phyloP scores from a whole-genome alignment of 2,888 invertebrate genomes.

The Andrena bucephala region DNA sequence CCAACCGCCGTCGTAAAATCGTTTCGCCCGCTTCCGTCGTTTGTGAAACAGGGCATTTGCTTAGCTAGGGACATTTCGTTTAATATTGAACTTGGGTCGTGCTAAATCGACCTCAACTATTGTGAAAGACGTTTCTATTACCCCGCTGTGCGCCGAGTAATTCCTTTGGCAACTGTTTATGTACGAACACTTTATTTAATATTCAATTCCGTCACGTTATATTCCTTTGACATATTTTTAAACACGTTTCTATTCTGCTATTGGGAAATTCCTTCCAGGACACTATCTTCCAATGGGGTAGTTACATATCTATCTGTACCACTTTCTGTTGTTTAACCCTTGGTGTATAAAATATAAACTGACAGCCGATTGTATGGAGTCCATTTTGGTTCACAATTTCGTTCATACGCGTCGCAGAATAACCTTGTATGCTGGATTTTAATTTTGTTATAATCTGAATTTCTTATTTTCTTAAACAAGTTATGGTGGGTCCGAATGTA shows the following conservation, averaged over 20 bases:
- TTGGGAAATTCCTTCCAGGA: neutral
- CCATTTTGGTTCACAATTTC: too few species aligned
- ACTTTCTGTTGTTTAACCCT: too few species aligned
- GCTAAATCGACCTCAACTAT: too few species aligned
- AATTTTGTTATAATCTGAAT: too few species aligned
- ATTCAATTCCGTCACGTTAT: neutral
- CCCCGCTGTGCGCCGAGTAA: neutral
- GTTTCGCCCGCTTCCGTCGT: slow-evolving; percentile 25
- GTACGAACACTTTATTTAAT: neutral
- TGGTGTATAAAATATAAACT: too few species aligned
- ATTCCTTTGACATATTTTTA: neutral
- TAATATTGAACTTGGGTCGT: slow-evolving; percentile 4
- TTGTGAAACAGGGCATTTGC: slow-evolving; percentile 7
- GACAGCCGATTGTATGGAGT: too few species aligned
- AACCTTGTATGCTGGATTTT: too few species aligned
- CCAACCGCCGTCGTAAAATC: slow-evolving; percentile 51
- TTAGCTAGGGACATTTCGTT: slow-evolving; percentile 14
- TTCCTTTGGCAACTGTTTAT: neutral
- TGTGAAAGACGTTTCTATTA: too few species aligned
- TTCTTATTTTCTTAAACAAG: too few species aligned
- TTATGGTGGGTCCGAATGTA: too few species aligned
- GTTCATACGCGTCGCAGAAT: too few species aligned
- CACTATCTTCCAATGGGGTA: neutral
- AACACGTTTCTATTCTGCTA: neutral
- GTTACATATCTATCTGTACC: too few species aligned